phyloP scores from a whole-genome alignment of 1,140 invertebrate species.

The Drosophila grimshawi region DNA sequence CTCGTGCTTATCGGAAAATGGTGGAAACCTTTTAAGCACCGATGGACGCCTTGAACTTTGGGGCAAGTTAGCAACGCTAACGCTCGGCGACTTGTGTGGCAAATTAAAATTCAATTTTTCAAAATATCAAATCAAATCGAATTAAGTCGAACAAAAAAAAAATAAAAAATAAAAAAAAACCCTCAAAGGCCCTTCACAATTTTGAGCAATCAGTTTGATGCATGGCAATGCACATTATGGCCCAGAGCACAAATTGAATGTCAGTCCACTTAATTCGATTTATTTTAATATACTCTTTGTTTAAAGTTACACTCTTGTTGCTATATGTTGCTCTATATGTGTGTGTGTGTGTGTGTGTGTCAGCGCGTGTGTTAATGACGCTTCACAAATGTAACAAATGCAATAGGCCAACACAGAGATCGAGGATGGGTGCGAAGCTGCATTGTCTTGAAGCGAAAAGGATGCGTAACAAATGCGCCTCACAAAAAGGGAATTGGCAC shows the following conservation, averaged over 20 bases:
- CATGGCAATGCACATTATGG: conserved; percentile 28
- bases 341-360: conserved; percentile 15
- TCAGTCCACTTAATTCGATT: conserved; percentile 73
- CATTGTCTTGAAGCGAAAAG: conserved; percentile 38
- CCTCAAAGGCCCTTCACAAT: conserved; percentile 4
- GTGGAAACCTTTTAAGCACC: conserved; percentile 70
- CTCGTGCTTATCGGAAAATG: conserved; percentile 71
- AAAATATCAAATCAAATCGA: conserved; percentile 62
- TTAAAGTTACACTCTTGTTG: conserved; percentile 7
- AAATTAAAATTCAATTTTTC: conserved; percentile 83
- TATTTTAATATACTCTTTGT: conserved; percentile 70
- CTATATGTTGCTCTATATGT: conserved; percentile 13
- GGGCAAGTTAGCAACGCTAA: conserved; percentile 28
- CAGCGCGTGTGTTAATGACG: conserved; percentile 61
- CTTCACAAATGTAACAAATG: conserved; percentile 46
- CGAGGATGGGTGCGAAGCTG: not conserved
- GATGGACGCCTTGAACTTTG: not conserved
- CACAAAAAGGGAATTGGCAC: conserved; percentile 68
- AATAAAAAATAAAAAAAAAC: conserved; percentile 1
- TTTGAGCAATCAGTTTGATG: conserved; percentile 21
- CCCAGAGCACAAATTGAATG: conserved; percentile 64
- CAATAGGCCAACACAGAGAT: not conserved
- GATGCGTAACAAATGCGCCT: conserved; percentile 67
- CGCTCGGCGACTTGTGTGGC: conserved; percentile 65
- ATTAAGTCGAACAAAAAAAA: conserved; percentile 15